Conservation (phyloP, 1,140 invertebrate species). For the Aradophagus sp. region DNA sequence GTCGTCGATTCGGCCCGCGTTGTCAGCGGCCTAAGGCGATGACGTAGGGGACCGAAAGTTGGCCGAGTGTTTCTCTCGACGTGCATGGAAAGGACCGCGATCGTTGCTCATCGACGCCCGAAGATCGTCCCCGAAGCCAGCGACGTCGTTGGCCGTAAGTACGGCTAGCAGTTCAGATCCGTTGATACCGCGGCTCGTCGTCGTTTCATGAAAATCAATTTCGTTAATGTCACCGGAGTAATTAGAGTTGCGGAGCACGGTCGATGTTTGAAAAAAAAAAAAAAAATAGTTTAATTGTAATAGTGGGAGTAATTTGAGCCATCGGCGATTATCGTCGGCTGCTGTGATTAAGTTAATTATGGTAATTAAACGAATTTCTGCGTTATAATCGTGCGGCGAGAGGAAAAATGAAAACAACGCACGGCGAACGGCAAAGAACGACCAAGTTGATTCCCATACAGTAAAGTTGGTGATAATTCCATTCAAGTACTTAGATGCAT, state of each 20-base stretch:
- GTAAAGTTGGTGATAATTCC: constrained; percentile 69
- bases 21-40: background rate
- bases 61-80: too few species aligned
- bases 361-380: constrained; percentile 74
- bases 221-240: too few species aligned
- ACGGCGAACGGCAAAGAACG: constrained; percentile 46
- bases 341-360: constrained; percentile 73
- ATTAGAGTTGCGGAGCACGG: too few species aligned
- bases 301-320: constrained; percentile 33
- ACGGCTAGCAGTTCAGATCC: too few species aligned
- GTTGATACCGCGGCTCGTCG: too few species aligned
- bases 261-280: too few species aligned
- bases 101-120: too few species aligned
- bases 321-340: constrained; percentile 67
- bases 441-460: constrained; percentile 50
- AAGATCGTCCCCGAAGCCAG: too few species aligned
- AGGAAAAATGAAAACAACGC: constrained; percentile 56
- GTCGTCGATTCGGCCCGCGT: constrained; percentile 66
- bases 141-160: too few species aligned
- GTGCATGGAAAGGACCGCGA: too few species aligned
- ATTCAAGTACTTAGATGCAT: constrained; percentile 69
- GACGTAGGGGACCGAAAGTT: too few species aligned
- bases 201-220: too few species aligned
- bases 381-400: constrained; percentile 68
- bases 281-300: constrained; percentile 38